A percentile compares a stretch with the other conserved stretches of the same genome.
These are phyloP conservation scores for Neoniphon sammara DNA, from an alignment of 2,797 vertebrate species.

Conservation along the genomic window DNA sequence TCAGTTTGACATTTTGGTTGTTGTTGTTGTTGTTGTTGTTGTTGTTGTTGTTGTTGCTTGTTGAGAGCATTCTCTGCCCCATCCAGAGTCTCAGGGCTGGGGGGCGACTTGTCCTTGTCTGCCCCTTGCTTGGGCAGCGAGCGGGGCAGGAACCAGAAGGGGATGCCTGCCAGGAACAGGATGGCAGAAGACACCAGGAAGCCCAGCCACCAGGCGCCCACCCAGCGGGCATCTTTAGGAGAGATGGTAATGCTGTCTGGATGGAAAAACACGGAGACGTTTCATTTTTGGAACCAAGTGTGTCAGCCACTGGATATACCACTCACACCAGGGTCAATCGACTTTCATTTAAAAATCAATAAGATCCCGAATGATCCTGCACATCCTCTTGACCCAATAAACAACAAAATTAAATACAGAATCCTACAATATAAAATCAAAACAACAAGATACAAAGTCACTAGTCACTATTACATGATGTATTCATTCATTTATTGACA, in stretches of 20 bases:
- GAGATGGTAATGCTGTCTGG: slow-evolving; percentile 86
- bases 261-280: not conserved
- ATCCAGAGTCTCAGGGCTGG: not conserved
- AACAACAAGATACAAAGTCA: too few relatives aligned
- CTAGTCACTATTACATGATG: too few relatives aligned
- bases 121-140: slow-evolving; percentile 75
- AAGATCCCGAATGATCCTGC: too few relatives aligned
- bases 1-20: slow-evolving; percentile 60
- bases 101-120: slow-evolving; percentile 19
- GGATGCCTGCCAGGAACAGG: slow-evolving; percentile 83
- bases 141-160: slow-evolving; percentile 89
- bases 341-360: not conserved
- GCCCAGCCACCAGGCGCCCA: slow-evolving; percentile 92
- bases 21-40: slow-evolving; percentile 23
- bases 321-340: not conserved
- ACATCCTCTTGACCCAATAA: too few relatives aligned
- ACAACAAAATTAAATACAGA: too few relatives aligned
- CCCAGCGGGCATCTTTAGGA: slow-evolving; percentile 87
- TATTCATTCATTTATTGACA: too few relatives aligned
- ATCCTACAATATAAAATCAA: too few relatives aligned
- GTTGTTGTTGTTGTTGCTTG: slow-evolving; percentile 36
- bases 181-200: slow-evolving; percentile 85
- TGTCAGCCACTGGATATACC: not conserved
- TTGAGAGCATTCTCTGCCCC: not conserved
- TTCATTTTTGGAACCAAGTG: not conserved